Conservation (phyloP, 2,797 vertebrate genomes). For the Chiloscyllium punctatum region DNA sequence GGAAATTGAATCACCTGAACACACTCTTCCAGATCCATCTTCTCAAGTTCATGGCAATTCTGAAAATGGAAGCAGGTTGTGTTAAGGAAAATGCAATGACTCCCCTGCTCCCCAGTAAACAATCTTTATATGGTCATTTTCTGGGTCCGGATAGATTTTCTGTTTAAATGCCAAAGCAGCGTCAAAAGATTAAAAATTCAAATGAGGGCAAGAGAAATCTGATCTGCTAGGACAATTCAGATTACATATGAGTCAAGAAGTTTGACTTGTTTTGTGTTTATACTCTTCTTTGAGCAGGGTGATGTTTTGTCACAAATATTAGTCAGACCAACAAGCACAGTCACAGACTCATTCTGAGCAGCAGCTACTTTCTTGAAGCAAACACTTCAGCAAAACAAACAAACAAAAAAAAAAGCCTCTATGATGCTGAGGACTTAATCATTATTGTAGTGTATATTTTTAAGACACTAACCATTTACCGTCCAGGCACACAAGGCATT, state of each 20-base stretch:
- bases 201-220: not conserved
- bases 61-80: slow-evolving; percentile 48
- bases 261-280: not conserved
- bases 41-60: slow-evolving; percentile 97
- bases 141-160: not conserved
- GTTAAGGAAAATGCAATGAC: not conserved
- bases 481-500: not conserved
- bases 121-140: not conserved
- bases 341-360: not conserved
- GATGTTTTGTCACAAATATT: not conserved
- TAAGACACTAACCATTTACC: not conserved
- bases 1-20: slow-evolving; percentile 71
- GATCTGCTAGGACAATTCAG: not conserved
- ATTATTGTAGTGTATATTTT: not conserved
- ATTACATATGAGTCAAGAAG: not conserved
- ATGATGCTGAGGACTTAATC: not conserved
- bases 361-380: not conserved
- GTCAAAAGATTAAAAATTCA: not conserved
- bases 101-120: not conserved
- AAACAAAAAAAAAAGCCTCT: not conserved
- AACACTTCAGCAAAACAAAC: not conserved
- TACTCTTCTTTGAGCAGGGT: not conserved
- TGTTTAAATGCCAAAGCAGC: not conserved
- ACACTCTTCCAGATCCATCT: slow-evolving; percentile 98
- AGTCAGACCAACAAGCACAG: not conserved